These are phyloP conservation scores for Caenorhabditis brenneri DNA, from an alignment of 1,140 invertebrate genomes.

Conservation along the genomic window DNA sequence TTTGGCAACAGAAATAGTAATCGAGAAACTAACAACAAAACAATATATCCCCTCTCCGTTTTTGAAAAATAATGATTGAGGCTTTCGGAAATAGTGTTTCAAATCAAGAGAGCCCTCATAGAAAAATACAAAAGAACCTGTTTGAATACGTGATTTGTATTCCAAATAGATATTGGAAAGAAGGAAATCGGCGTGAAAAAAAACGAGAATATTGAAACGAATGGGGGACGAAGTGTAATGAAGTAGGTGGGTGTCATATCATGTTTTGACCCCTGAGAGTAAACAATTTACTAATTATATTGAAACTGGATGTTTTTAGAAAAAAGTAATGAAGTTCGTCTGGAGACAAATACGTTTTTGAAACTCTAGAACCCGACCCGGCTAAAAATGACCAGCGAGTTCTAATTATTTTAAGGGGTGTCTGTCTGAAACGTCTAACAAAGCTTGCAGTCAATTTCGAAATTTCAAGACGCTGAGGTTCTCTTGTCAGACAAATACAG, in stretches of 20 bases:
- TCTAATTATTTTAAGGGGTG: too few relatives aligned
- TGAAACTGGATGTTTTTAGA: too few relatives aligned
- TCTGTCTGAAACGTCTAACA: too few relatives aligned
- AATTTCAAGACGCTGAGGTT: too few relatives aligned
- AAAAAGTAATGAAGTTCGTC: too few relatives aligned
- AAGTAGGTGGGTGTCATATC: background rate
- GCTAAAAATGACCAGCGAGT: too few relatives aligned
- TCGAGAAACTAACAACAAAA: background rate
- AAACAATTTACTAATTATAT: background rate
- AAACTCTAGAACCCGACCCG: too few relatives aligned
- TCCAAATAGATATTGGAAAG: slow-evolving; percentile 22
- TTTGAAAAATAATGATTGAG: slow-evolving; percentile 5
- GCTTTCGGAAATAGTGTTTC: background rate
- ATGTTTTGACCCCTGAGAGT: background rate
- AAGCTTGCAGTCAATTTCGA: too few relatives aligned
- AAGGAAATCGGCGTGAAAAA: slow-evolving; percentile 32
- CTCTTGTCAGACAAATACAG: too few relatives aligned
- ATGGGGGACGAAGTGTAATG: too few relatives aligned
- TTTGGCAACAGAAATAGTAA: background rate
- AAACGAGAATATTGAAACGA: slow-evolving; percentile 3
- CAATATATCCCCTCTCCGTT: background rate
- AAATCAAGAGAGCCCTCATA: background rate
- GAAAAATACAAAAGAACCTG: slow-evolving; percentile 1
- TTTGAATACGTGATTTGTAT: slow-evolving; percentile 34
- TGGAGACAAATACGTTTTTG: too few relatives aligned